Evolutionary conservation across 1,140 invertebrate species (phyloP).

Genomic region (Liolophura sinensis): DNA sequence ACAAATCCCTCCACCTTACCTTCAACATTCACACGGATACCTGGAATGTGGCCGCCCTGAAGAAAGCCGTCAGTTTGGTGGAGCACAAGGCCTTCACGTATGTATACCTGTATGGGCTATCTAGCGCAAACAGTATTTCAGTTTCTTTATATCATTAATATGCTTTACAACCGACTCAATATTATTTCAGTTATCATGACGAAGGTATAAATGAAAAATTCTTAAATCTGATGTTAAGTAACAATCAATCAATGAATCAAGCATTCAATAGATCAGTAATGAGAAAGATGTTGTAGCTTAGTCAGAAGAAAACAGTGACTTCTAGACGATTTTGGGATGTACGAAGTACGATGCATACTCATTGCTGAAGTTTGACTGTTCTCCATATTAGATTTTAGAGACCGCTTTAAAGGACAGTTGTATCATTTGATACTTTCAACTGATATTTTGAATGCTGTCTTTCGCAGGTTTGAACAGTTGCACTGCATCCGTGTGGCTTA

Average conservation of each 20-base stretch:
- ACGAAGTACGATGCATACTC: not conserved
- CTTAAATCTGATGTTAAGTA: no score
- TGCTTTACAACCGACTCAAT: not conserved
- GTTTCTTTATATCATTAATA: not conserved
- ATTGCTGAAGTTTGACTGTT: not conserved
- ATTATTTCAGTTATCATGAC: not conserved
- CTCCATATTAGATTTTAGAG: not conserved
- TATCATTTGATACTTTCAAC: not conserved
- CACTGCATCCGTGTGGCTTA: slow-evolving; percentile 42
- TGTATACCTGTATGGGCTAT: slow-evolving; percentile 8
- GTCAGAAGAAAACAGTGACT: not conserved
- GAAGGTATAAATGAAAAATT: slow-evolving; percentile 2
- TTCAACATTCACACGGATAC: slow-evolving; percentile 49
- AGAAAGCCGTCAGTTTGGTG: slow-evolving; percentile 28
- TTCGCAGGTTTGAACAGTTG: slow-evolving; percentile 43
- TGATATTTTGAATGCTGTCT: not conserved
- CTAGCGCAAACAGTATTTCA: not conserved
- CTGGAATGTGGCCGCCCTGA: slow-evolving; percentile 44
- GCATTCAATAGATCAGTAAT: no score
- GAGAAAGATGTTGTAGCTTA: not conserved
- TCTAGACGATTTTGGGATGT: no score
- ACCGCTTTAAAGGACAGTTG: not conserved
- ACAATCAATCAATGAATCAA: not conserved
- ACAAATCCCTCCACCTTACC: slow-evolving; percentile 37
- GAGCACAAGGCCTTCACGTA: slow-evolving; percentile 34